Evolutionary conservation across 2,113 vertebrate genomes (phyloP).

Genomic region (Hepsetus odoe): DNA sequence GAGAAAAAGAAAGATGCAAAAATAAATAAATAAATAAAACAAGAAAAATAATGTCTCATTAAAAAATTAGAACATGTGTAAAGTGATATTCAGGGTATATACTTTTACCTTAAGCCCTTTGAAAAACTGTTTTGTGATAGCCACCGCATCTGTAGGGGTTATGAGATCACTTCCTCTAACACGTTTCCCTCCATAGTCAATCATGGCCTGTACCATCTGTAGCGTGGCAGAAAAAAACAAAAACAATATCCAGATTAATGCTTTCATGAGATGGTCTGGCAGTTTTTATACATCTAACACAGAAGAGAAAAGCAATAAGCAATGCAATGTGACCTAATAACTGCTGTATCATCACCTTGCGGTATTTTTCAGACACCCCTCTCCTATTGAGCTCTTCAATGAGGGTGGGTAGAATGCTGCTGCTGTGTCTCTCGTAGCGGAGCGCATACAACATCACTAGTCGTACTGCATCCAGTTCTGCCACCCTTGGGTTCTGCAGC

Average conservation of each 20-base stretch:
- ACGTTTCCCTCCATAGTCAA: constrained; percentile 93
- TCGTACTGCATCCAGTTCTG: constrained; percentile 84
- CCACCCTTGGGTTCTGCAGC: constrained; percentile 84
- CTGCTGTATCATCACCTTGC: constrained; percentile 76
- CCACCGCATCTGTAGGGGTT: constrained; percentile 88
- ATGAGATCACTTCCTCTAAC: constrained; percentile 92
- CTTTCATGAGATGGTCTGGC: neutral
- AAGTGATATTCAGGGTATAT: neutral
- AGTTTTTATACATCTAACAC: neutral
- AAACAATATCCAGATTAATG: neutral
- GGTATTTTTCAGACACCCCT: constrained; percentile 83
- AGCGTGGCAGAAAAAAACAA: constrained; percentile 7
- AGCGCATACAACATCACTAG: constrained; percentile 94
- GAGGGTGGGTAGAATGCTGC: constrained; percentile 80
- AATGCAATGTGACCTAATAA: neutral
- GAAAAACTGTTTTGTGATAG: constrained; percentile 97
- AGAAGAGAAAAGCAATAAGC: constrained; percentile 11
- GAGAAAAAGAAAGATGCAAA: too few species aligned
- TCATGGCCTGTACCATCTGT: constrained; percentile 86
- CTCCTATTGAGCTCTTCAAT: constrained; percentile 81
- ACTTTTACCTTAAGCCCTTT: constrained; percentile 91
- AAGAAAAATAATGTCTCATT: neutral
- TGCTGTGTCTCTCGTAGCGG: constrained; percentile 91
- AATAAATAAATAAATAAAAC: neutral
- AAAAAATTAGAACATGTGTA: neutral